Conservation (phyloP, 2,797 vertebrate genomes). For the Anomalospiza imberbis region DNA sequence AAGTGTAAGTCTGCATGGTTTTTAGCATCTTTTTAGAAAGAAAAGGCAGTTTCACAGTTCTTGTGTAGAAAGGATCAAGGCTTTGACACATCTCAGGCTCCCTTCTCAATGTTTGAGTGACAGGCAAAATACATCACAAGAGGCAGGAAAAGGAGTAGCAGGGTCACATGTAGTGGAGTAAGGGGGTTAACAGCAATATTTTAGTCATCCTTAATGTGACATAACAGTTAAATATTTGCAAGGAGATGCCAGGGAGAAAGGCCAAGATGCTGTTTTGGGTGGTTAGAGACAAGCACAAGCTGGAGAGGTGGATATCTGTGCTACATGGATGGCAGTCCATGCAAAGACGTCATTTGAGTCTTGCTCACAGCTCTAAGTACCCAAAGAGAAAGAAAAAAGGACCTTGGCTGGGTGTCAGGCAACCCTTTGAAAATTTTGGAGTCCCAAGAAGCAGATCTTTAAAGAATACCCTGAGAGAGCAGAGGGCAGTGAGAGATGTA, state of each 20-base stretch:
- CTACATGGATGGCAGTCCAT: fast-evolving
- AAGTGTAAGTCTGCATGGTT: neutral
- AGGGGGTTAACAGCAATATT: neutral
- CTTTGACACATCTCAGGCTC: neutral
- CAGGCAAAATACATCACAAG: neutral
- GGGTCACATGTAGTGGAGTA: neutral
- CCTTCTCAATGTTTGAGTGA: neutral
- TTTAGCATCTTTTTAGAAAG: neutral
- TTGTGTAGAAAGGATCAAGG: neutral
- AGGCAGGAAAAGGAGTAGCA: neutral
- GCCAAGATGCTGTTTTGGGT: neutral
- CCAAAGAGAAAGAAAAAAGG: neutral
- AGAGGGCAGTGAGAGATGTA: neutral
- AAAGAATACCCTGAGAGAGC: neutral
- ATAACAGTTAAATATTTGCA: neutral
- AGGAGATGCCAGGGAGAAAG: neutral
- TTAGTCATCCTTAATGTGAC: neutral
- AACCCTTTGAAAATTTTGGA: neutral
- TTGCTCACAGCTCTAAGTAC: neutral
- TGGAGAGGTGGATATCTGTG: neutral
- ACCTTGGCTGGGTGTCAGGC: neutral
- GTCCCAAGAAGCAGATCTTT: neutral
- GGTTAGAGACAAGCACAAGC: neutral
- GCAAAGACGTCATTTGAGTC: neutral
- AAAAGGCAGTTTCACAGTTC: neutral